phyloP scores from a whole-genome alignment of 2,888 invertebrate species.

The Eupithecia centaureata region DNA sequence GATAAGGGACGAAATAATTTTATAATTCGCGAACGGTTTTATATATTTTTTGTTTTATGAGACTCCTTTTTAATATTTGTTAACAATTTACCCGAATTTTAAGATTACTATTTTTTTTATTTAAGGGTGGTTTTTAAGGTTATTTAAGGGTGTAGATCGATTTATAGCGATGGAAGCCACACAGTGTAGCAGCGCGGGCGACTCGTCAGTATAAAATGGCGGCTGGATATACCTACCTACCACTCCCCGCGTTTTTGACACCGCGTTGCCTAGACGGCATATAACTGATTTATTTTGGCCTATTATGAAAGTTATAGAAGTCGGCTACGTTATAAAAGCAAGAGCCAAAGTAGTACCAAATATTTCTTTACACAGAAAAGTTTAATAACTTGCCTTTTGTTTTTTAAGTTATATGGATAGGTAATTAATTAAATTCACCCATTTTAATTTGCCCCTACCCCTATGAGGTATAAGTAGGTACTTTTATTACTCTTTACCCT shows the following conservation, averaged over 20 bases:
- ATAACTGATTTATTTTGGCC: slow-evolving; percentile 36
- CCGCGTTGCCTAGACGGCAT: slow-evolving; percentile 61
- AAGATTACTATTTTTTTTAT: background rate
- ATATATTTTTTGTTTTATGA: background rate
- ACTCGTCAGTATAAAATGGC: slow-evolving; percentile 65
- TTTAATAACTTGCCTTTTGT: too few species aligned
- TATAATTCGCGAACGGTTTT: background rate
- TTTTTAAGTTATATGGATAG: too few species aligned
- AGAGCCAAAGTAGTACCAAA: background rate
- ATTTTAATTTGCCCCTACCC: too few species aligned
- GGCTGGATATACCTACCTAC: slow-evolving; percentile 42
- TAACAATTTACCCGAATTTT: background rate
- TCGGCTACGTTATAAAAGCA: background rate
- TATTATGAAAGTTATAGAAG: slow-evolving; percentile 17
- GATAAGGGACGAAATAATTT: background rate
- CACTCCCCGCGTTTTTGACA: slow-evolving; percentile 34
- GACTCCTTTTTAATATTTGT: background rate
- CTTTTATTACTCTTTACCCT: too few species aligned
- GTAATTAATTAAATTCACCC: too few species aligned
- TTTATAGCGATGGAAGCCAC: slow-evolving; percentile 2
- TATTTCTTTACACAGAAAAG: background rate
- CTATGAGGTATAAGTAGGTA: too few species aligned
- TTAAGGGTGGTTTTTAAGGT: slow-evolving; percentile 20
- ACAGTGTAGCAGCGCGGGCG: slow-evolving; percentile 54
- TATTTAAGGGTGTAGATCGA: slow-evolving; percentile 19